A percentile compares a stretch with the other conserved stretches of the same genome.
Conservation (phyloP, 2,888 invertebrate genomes). For the Agriopis leucophaearia region DNA sequence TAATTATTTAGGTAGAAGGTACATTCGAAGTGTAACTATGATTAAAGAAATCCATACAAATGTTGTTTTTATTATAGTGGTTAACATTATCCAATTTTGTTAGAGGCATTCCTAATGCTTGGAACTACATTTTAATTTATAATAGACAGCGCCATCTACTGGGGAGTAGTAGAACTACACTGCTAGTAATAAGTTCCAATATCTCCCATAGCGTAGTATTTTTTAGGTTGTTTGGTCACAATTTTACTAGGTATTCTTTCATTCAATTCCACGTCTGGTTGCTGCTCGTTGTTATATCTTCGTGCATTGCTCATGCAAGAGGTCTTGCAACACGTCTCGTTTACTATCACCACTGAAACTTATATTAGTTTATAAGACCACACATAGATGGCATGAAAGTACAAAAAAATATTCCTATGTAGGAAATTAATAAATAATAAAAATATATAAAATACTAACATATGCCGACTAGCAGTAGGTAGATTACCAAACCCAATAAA, state of each 20-base stretch:
- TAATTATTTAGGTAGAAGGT: conserved; percentile 71
- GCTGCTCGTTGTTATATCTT: conserved; percentile 45
- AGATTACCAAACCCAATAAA: conserved; percentile 63
- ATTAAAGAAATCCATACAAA: conserved; percentile 42
- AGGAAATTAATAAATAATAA: background rate
- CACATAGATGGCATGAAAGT: conserved; percentile 43
- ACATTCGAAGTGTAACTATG: conserved; percentile 44
- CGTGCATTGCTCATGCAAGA: conserved; percentile 62
- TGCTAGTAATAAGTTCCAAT: conserved; percentile 19
- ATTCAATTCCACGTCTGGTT: conserved; percentile 62
- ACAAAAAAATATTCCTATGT: background rate
- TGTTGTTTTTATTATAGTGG: conserved; percentile 45
- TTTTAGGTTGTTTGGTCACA: conserved; percentile 43
- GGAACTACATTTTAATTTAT: no score
- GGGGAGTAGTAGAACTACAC: conserved; percentile 36
- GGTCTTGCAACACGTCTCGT: conserved; percentile 73
- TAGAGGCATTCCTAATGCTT: no score
- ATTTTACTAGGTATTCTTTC: conserved; percentile 54
- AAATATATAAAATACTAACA: conserved; percentile 55
- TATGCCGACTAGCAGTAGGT: conserved; percentile 64
- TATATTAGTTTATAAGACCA: conserved; percentile 38
- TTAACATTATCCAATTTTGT: conserved; percentile 26
- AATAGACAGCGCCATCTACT: conserved; percentile 51
- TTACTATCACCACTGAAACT: conserved; percentile 71
- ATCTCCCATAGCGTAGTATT: conserved; percentile 43